phyloP scores from a whole-genome alignment of 2,888 invertebrate species.

The Patella depressa region DNA sequence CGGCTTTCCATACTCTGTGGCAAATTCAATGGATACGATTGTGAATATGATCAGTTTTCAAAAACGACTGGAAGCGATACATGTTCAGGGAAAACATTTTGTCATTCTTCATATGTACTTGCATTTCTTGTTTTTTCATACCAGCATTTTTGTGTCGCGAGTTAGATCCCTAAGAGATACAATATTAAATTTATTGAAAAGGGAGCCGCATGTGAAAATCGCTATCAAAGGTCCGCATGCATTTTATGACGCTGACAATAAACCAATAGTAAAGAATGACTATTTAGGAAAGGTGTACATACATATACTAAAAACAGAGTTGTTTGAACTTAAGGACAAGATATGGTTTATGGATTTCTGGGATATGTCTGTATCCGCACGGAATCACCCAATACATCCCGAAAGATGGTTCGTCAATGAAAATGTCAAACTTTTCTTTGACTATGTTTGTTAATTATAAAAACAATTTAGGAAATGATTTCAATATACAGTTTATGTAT shows the following conservation, averaged over 20 bases:
- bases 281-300: conserved; percentile 1
- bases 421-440: not conserved
- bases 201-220: not conserved
- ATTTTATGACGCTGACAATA: not conserved
- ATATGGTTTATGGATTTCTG: not conserved
- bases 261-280: not conserved
- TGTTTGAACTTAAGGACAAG: not conserved
- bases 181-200: not conserved
- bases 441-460: not conserved
- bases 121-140: not conserved
- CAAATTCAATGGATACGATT: not conserved
- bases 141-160: not conserved
- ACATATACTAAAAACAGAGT: not conserved
- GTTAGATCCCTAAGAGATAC: not conserved
- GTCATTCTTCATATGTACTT: not conserved
- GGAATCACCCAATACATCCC: not conserved
- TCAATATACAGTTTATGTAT: too few relatives aligned
- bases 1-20: not conserved
- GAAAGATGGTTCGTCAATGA: not conserved
- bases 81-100: not conserved
- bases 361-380: not conserved
- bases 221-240: not conserved
- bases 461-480: too few relatives aligned
- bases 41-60: not conserved
- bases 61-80: not conserved